phyloP scores from a whole-genome alignment of 2,113 vertebrate species.

The Mus spicilegus region DNA sequence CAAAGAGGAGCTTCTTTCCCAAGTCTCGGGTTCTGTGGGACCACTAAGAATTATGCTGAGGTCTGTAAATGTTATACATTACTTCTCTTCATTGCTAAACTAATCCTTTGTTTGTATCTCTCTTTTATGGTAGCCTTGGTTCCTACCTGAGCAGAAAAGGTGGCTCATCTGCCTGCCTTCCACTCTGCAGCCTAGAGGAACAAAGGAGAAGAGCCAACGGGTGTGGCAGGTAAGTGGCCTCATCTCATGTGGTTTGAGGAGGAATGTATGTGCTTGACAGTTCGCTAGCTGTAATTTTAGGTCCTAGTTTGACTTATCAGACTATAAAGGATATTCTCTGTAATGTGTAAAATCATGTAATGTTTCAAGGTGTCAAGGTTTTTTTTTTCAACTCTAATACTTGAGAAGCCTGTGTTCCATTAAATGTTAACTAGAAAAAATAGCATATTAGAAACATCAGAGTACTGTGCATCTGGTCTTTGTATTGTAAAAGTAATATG shows the following conservation, averaged over 20 bases:
- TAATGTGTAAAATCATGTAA: neutral
- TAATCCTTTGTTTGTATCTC: conserved; percentile 27
- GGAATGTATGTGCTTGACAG: neutral
- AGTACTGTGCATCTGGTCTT: neutral
- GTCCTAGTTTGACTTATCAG: conserved; percentile 2
- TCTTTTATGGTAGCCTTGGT: neutral
- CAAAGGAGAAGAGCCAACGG: neutral
- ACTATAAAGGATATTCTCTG: neutral
- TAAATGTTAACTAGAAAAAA: conserved; percentile 12
- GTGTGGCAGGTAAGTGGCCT: neutral
- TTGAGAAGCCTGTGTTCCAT: conserved; percentile 25
- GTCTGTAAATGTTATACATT: conserved; percentile 11
- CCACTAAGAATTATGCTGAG: neutral
- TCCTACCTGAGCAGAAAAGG: conserved; percentile 21
- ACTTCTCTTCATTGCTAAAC: conserved; percentile 1
- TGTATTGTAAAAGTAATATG: conserved; percentile 36
- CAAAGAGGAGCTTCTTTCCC: neutral
- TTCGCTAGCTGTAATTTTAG: neutral
- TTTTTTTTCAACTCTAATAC: conserved; percentile 23
- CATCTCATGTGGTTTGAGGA: neutral
- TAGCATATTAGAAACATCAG: neutral
- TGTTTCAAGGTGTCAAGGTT: neutral
- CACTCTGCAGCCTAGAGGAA: neutral
- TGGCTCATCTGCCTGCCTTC: neutral
- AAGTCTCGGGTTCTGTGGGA: neutral